Evolutionary conservation across 2,888 invertebrate genomes (phyloP).

Genomic region (Cataglyphis albicans): DNA sequence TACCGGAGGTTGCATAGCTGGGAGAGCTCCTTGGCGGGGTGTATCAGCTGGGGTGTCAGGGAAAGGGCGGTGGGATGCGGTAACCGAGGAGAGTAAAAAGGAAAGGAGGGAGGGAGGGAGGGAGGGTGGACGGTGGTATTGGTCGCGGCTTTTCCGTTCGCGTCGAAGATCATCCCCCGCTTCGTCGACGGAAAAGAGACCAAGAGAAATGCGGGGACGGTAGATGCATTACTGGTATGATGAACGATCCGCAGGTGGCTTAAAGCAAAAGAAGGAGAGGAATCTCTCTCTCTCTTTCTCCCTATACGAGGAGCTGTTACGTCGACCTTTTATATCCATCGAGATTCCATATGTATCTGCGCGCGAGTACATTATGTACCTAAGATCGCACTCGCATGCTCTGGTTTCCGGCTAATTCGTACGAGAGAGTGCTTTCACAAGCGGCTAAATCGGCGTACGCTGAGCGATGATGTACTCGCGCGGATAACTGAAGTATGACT

Average conservation of each 20-base stretch:
- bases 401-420: slow-evolving; percentile 43
- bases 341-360: slow-evolving; percentile 34
- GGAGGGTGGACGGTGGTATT: slow-evolving; percentile 37
- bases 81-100: slow-evolving; percentile 22
- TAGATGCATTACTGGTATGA: slow-evolving; percentile 81
- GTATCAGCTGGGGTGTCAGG: slow-evolving; percentile 60
- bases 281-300: slow-evolving; percentile 17
- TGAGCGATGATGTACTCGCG: slow-evolving; percentile 33
- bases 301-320: slow-evolving; percentile 53
- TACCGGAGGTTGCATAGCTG: slow-evolving; percentile 77
- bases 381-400: slow-evolving; percentile 37
- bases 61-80: slow-evolving; percentile 61
- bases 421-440: slow-evolving; percentile 40
- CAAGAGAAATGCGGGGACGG: slow-evolving; percentile 68
- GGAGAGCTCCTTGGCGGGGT: slow-evolving; percentile 69
- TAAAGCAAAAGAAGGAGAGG: slow-evolving; percentile 66
- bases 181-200: slow-evolving; percentile 59
- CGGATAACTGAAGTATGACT: slow-evolving; percentile 24
- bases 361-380: slow-evolving; percentile 37
- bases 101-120: slow-evolving; percentile 18
- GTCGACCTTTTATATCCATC: slow-evolving; percentile 67
- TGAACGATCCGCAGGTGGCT: slow-evolving; percentile 81
- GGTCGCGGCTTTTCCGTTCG: slow-evolving; percentile 61
- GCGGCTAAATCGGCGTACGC: slow-evolving; percentile 29
- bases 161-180: slow-evolving; percentile 73